Evolutionary conservation across 2,888 invertebrate genomes (phyloP).

Genomic region (Altica lythri): DNA sequence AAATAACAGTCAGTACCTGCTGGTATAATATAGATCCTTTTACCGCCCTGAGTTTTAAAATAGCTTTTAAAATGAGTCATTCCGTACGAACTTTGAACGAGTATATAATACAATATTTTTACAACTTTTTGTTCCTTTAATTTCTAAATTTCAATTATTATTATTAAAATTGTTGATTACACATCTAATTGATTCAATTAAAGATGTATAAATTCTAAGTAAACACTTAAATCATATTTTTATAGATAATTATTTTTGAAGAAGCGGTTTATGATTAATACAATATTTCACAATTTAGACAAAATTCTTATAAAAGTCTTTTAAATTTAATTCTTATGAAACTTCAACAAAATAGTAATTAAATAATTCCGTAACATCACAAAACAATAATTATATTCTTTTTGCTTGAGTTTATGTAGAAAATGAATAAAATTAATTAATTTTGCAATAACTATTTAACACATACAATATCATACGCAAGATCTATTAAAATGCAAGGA

Average conservation of each 20-base stretch:
- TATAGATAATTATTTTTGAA: too few species aligned
- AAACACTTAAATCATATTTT: not conserved
- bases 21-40: too few species aligned
- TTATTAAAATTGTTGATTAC: not conserved
- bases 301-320: not conserved
- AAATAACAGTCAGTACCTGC: too few species aligned
- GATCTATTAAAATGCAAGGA: constrained; percentile 7
- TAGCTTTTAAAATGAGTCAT: too few species aligned
- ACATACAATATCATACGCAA: not conserved
- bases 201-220: not conserved
- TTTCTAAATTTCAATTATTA: too few species aligned
- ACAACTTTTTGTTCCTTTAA: too few species aligned
- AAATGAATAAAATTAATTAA: not conserved
- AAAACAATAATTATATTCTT: not conserved
- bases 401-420: too few species aligned
- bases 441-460: constrained; percentile 5
- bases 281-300: not conserved
- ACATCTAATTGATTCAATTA: not conserved
- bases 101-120: too few species aligned
- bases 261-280: too few species aligned
- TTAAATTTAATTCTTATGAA: too few species aligned
- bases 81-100: too few species aligned
- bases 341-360: not conserved
- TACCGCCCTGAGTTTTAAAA: too few species aligned
- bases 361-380: not conserved